Conservation (phyloP, 2,888 invertebrate genomes). For the Scaeva pyrastri region DNA sequence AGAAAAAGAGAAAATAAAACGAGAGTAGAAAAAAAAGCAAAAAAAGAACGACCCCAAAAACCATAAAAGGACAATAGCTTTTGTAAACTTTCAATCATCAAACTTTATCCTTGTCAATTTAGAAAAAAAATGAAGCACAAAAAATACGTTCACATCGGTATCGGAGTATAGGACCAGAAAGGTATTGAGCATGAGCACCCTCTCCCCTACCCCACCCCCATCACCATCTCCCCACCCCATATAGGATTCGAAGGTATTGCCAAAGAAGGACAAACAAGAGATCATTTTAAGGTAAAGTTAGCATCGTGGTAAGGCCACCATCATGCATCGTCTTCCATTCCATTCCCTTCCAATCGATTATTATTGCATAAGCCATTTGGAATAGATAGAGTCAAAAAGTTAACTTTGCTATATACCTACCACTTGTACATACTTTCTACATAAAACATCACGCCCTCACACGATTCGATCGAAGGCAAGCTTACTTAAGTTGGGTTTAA, state of each 20-base stretch:
- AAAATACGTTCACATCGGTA: neutral
- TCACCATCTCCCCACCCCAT: no score
- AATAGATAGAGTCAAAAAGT: conserved; percentile 62
- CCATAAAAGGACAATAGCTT: conserved; percentile 76
- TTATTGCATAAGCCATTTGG: conserved; percentile 22
- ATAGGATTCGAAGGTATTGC: conserved; percentile 60
- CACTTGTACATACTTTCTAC: conserved; percentile 14
- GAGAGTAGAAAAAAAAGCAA: conserved; percentile 4
- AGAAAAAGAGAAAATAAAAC: conserved; percentile 37
- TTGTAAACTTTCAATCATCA: conserved; percentile 76
- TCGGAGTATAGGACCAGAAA: neutral
- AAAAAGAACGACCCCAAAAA: conserved; percentile 60
- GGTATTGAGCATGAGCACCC: neutral
- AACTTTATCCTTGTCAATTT: conserved; percentile 76
- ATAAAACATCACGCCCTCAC: neutral
- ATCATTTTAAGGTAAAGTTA: conserved; percentile 42
- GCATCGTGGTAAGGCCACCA: conserved; percentile 31
- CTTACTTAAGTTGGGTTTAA: neutral
- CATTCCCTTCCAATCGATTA: conserved; percentile 56
- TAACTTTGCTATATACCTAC: conserved; percentile 1
- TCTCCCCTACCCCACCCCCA: conserved; percentile 35
- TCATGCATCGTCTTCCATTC: conserved; percentile 29
- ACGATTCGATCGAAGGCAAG: conserved; percentile 2
- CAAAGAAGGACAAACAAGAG: conserved; percentile 52
- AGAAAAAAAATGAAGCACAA: conserved; percentile 39